Evolutionary conservation across 2,888 invertebrate species (phyloP).

Genomic region (Melinaea marsaeus): DNA sequence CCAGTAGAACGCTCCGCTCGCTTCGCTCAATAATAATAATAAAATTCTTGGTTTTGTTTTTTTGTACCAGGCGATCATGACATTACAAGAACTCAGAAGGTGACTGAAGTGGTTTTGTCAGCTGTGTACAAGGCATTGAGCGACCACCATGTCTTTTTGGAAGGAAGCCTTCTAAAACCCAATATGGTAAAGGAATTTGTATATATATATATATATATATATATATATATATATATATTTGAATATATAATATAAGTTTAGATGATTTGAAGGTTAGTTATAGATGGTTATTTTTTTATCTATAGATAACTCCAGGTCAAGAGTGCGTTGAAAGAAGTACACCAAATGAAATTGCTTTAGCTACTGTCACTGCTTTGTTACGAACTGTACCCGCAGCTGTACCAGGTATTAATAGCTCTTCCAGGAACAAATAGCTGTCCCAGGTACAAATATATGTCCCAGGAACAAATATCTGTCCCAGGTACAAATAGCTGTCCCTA

Average conservation of each 20-base stretch:
- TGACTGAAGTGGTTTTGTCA: constrained; percentile 96
- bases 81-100: constrained; percentile 93
- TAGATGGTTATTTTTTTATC: background rate
- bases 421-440: constrained; percentile 64
- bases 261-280: background rate
- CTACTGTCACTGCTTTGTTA: constrained; percentile 94
- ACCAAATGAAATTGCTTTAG: constrained; percentile 91
- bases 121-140: constrained; percentile 97
- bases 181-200: constrained; percentile 79
- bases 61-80: constrained; percentile 83
- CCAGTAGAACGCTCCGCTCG: too few species aligned
- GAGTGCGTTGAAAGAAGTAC: constrained; percentile 82
- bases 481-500: background rate
- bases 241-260: too few species aligned
- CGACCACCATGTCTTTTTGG: constrained; percentile 98
- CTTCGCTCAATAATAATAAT: too few species aligned
- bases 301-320: constrained; percentile 87
- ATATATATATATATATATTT: too few species aligned
- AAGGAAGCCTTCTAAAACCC: constrained; percentile 98
- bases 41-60: background rate
- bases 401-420: constrained; percentile 79
- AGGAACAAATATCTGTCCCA: background rate
- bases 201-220: too few species aligned
- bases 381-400: constrained; percentile 98
- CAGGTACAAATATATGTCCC: constrained; percentile 81